These are phyloP conservation scores for Lottia scabra DNA, from an alignment of 2,888 invertebrate species.

Conservation along the genomic window DNA sequence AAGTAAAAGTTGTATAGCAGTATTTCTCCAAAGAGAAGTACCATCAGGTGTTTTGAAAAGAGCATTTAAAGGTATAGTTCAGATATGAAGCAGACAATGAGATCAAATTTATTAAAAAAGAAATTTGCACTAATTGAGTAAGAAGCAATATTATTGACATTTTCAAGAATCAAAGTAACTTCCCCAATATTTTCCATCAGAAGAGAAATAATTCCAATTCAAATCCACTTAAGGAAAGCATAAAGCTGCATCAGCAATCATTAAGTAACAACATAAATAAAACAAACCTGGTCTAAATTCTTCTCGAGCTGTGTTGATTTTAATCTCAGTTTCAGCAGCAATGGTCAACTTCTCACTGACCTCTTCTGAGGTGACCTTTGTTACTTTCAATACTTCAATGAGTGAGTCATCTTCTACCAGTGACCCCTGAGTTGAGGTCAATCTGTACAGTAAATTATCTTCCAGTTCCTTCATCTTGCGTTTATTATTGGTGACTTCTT, in stretches of 20 bases:
- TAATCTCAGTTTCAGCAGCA: constrained; percentile 92
- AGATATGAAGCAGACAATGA: background rate
- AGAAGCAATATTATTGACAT: too few relatives aligned
- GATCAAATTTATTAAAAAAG: too few relatives aligned
- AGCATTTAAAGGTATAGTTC: too few relatives aligned
- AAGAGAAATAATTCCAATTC: too few relatives aligned
- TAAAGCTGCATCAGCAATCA: too few relatives aligned
- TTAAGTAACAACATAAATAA: background rate
- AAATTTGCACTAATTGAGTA: too few relatives aligned
- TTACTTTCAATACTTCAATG: constrained; percentile 74
- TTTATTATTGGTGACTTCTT: constrained; percentile 96
- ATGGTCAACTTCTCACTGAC: constrained; percentile 93
- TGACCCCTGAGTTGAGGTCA: constrained; percentile 93
- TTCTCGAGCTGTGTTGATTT: constrained; percentile 92
- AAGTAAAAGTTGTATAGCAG: too few relatives aligned
- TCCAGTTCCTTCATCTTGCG: constrained; percentile 95
- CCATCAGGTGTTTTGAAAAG: too few relatives aligned
- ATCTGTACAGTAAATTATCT: constrained; percentile 88
- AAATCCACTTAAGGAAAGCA: too few relatives aligned
- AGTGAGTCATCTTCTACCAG: constrained; percentile 95
- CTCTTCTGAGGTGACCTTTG: constrained; percentile 80
- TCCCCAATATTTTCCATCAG: too few relatives aligned
- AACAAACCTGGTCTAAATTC: constrained; percentile 84
- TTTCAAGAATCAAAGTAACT: too few relatives aligned
- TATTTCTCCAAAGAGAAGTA: too few relatives aligned